phyloP scores from a whole-genome alignment of 2,113 vertebrate species.

The Sciurus niger region DNA sequence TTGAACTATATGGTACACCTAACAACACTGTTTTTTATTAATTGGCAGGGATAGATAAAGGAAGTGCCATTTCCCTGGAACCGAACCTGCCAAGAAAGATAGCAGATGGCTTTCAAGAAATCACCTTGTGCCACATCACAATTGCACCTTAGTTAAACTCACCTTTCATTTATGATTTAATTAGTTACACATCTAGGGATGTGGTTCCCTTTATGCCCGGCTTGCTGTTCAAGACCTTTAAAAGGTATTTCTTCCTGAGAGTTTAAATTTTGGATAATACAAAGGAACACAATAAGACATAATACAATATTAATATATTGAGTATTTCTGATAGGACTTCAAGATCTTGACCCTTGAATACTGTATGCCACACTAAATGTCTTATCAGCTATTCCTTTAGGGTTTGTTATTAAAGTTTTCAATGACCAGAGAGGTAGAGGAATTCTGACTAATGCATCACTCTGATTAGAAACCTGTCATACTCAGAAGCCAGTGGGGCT shows the following conservation, averaged over 20 bases:
- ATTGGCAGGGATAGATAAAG: constrained; percentile 24
- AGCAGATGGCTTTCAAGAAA: constrained; percentile 58
- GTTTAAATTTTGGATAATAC: constrained; percentile 23
- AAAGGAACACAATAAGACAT: background rate
- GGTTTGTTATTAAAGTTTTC: constrained; percentile 67
- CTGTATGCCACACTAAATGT: background rate
- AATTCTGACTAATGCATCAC: constrained; percentile 63
- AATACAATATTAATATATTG: background rate
- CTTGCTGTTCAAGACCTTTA: background rate
- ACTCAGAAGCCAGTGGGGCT: constrained; percentile 38
- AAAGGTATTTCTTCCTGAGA: background rate
- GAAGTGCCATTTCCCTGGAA: constrained; percentile 58
- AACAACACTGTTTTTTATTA: constrained; percentile 57
- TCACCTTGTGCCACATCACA: constrained; percentile 43
- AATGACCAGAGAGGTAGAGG: constrained; percentile 44
- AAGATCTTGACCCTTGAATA: background rate
- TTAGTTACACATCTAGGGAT: constrained; percentile 32
- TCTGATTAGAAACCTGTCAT: constrained; percentile 74
- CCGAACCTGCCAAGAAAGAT: constrained; percentile 40
- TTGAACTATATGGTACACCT: constrained; percentile 4
- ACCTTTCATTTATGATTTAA: constrained; percentile 47
- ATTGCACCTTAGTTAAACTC: constrained; percentile 18
- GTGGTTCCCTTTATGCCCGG: background rate
- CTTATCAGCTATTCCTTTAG: constrained; percentile 20
- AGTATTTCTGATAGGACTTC: background rate